Base-by-base conservation (phyloP, 2,113 vertebrate species). In the Takifugu bimaculatus region DNA sequence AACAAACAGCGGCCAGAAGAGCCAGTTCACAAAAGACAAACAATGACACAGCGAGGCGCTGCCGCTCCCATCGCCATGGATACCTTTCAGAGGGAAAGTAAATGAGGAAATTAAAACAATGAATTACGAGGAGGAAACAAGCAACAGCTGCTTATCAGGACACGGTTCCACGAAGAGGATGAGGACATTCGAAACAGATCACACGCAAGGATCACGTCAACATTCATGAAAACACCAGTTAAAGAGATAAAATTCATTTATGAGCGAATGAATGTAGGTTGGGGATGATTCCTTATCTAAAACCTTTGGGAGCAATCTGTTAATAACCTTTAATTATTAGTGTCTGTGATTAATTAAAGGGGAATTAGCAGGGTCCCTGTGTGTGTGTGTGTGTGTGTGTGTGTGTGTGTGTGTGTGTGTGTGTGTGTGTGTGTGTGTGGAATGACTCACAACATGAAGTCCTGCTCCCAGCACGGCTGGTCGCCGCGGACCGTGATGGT, bases 391-490 rank as follows among this genome's bases (percentile, higher is more conserved):
- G n/a, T n/a, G 32, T 47, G 45, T 47, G 45, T 45, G 35, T 39
- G 11, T 26, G n/a, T 20, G 12, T 26, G 4, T 15, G n/a, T 56
- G 39, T 10, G 4, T 39, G 50, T 13, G 32, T 13, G 44, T 13
- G 44, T 13, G 45, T 29, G 26, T 12, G 26, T 65, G 13, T 53
- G 28, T 39, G 51, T 58, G 48, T 54, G 11, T 53, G 28, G 10
- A 45, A 15, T n/a, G 15, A 88, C 91, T 91, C 84, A 92, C 91
- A 92, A 92, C 91, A 92, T 92, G 74, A 92, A 92, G 67, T 92
- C 91, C 77, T 92, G 91, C 57, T 92, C 91, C 91, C 91, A 92
- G 81, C 89, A 88, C 6, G 91, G 91, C 79, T 87, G 88, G 50
- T 88, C 78, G 28, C 91, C 91, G 0, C 91, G 89, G 67, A 92